phyloP scores from a whole-genome alignment of 2,113 vertebrate genomes.

The Vidua macroura region DNA sequence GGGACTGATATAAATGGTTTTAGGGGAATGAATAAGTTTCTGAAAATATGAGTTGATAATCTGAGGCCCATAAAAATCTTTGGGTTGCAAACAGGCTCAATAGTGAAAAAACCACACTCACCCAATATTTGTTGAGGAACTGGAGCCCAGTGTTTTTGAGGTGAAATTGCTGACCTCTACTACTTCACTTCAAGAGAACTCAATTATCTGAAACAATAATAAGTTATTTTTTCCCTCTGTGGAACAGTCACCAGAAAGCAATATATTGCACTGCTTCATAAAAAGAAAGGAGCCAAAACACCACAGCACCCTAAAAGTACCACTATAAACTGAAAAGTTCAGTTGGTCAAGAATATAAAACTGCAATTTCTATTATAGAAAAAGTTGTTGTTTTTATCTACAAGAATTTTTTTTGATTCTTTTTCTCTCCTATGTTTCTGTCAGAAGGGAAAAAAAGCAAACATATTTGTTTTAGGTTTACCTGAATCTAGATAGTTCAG shows the following conservation, averaged over 20 bases:
- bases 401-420: rapidly evolving
- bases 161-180: neutral
- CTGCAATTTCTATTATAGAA: neutral
- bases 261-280: neutral
- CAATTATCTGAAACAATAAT: neutral
- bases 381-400: neutral
- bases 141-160: neutral
- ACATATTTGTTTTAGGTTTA: neutral
- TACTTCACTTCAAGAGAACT: neutral
- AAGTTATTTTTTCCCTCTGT: neutral
- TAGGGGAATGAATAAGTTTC: neutral
- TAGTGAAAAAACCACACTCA: neutral
- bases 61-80: neutral
- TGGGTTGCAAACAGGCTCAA: neutral
- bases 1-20: neutral
- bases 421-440: neutral
- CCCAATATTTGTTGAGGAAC: neutral
- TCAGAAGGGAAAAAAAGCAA: neutral
- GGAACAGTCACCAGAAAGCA: neutral
- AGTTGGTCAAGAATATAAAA: neutral
- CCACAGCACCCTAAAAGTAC: neutral
- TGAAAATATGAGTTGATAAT: neutral
- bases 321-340: neutral
- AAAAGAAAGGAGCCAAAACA: neutral
- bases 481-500: neutral